Percentiles rank a stretch among this genome's conserved stretches.
phyloP scores from a whole-genome alignment of 2,797 vertebrate genomes.

The Crenichthys baileyi region DNA sequence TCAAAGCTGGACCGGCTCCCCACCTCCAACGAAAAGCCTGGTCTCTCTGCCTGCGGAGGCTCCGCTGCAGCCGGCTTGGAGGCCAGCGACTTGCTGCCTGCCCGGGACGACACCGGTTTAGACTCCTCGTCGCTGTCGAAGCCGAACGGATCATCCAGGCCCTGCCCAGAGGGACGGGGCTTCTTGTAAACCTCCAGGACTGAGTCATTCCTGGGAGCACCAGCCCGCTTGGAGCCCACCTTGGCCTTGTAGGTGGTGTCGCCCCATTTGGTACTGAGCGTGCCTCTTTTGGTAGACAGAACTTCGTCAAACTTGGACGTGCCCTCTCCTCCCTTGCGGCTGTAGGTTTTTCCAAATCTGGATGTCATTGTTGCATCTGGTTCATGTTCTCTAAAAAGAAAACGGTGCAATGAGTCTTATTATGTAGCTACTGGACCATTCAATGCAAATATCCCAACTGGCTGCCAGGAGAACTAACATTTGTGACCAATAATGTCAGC shows the following conservation, averaged over 20 bases:
- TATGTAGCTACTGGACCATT: neutral
- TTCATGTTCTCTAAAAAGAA: conserved; percentile 92
- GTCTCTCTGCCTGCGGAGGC: conserved; percentile 61
- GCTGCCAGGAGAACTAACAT: too few species aligned
- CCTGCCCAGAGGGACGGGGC: conserved; percentile 81
- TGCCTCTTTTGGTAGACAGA: conserved; percentile 95
- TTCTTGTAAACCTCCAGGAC: conserved; percentile 86
- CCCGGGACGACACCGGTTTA: conserved; percentile 93
- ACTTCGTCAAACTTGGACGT: conserved; percentile 98
- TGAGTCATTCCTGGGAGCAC: conserved; percentile 81
- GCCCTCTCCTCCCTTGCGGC: conserved; percentile 95
- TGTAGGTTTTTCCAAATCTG: conserved; percentile 99
- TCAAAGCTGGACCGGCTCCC: conserved; percentile 71
- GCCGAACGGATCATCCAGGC: conserved; percentile 93
- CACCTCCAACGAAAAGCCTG: conserved; percentile 43
- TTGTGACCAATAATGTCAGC: too few species aligned
- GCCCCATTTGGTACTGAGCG: conserved; percentile 98
- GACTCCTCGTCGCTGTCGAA: conserved; percentile 98
- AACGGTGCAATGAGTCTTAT: neutral
- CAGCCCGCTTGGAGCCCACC: conserved; percentile 90
- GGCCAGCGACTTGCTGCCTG: conserved; percentile 62
- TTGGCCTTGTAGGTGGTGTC: conserved; percentile 98
- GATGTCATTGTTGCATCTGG: conserved; percentile 99
- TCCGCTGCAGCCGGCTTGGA: conserved; percentile 68
- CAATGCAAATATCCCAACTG: neutral